Evolutionary conservation across 2,113 vertebrate genomes (phyloP), one percentile per base, ranked within the genome.

Genomic region (Indicator maculatus): DNA sequence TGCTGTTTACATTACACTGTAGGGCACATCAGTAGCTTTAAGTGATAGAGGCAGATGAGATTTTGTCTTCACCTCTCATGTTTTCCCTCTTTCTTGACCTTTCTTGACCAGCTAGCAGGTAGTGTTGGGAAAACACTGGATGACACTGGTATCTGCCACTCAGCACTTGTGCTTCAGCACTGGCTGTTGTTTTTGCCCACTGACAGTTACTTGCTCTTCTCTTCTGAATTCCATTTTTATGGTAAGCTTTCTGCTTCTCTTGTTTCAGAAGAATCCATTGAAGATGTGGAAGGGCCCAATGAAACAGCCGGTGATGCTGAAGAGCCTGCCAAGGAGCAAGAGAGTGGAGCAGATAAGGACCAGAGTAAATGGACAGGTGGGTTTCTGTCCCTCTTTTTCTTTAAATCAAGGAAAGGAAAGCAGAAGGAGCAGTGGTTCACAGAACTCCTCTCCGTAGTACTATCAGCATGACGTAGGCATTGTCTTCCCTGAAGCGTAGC

Each of bases 281-380:
- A 99, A 98, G 99, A 99, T 99, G 98, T 98, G 88, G 99, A 99
- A 98, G 99, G 98, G 96, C 98, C 98, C 96, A 98, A 88, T 96
- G 99, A 99, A 97, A 98, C 98, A 80, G 97, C 98, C 63, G 98
- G 98, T 71, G 99, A 99, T 94, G 98, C 98, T 94, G 99, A 99
- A 98, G 99, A 99, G 97, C 98, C 99, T 97, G 97, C 98, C 93
- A 99, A 99, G 98, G 99, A 99, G 94, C 98, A 98, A 95, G 99
- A 99, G 96, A 97, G 98, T 97, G 98, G 98, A 97, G 97, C 98
- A 93, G 99, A 99, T 94, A 99, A 99, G 97, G 99, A 99, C 91
- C 98, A 98, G 97, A 98, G 96, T 98, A 99, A 98, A 98, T 98
- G 99, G 98, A 98, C 98, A 99, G 99, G 98, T 99, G 98, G 96